Base-by-base conservation (phyloP, 2,113 vertebrate genomes). In the Archilochus colubris region DNA sequence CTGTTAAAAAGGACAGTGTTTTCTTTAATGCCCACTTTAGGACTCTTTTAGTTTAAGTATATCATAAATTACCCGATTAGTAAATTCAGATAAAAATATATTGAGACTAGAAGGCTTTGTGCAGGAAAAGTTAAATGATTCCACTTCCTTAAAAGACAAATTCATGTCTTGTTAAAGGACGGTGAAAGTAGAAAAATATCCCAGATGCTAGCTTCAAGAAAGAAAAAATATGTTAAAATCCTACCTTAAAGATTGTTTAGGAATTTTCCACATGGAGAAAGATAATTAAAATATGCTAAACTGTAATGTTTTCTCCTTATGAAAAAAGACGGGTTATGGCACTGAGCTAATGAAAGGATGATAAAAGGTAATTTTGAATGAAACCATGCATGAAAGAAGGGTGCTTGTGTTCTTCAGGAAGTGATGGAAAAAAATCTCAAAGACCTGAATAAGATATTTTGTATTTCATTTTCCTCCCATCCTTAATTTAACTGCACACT, bases 231-330 rank as follows among this genome's bases (percentile, higher is more conserved):
- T 38, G 36, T 10, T 4, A 70, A 79, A 92, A 50, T 28, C 12
- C 15, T 62, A 18, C 23, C 77, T 91, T 80, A 69, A 38, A 74
- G 8, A 22, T 33, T 57, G 3, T 69, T 46, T 55, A 80, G 33
- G 18, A 67, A 86, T 77, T 86, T 95, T 94, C 77, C 64, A 75
- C 77, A 43, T 59, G 57, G 43, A 83, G 22, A 84, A 86, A 86
- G 64, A 86, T 84, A 94, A 92, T 92, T 89, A 92, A 92, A 94
- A 91, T 94, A 92, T 92, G 86, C 48, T 91, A 95, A 95, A 86
- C 25, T 86, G 64, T 74, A 66, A 23, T 81, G 72, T 63, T 31
- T 77, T 62, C 27, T 81, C 55, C 27, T 38, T 62, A 44, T 62
- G 23, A 88, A 82, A 79, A 74, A 40, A 40, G 4, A 23, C 17